Percentiles rank a stretch among this genome's conserved stretches.
Conservation (phyloP, 1,140 invertebrate genomes). For the Aplysia californica region DNA sequence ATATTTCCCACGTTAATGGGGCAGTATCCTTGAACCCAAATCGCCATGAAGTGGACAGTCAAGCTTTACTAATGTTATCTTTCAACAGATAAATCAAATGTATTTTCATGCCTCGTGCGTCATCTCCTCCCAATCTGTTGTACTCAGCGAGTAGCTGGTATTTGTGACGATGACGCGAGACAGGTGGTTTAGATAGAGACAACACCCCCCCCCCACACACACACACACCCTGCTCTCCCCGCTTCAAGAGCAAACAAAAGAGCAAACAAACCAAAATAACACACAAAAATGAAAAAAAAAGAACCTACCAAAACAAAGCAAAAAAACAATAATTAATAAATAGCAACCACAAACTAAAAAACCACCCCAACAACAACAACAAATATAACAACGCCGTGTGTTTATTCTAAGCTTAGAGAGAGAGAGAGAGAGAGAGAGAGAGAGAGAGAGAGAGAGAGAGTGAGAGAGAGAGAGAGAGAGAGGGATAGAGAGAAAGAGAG, state of each 20-base stretch:
- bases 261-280: background rate
- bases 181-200: no score
- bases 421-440: conserved; percentile 21
- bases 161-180: no score
- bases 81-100: no score
- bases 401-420: background rate
- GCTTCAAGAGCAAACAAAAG: background rate
- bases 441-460: conserved; percentile 9
- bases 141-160: no score
- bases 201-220: no score
- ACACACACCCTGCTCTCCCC: background rate
- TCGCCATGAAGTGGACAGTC: no score
- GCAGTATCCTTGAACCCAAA: no score
- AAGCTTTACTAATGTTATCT: no score
- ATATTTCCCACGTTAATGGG: no score
- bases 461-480: conserved; percentile 2
- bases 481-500: background rate
- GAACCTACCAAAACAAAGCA: background rate
- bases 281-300: no score
- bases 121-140: no score
- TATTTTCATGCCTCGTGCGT: no score
- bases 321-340: background rate
- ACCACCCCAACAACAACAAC: background rate
- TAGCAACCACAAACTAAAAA: background rate
- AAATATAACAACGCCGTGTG: background rate